Conservation (phyloP, 2,888 invertebrate genomes). For the Hydropsyche betteni region DNA sequence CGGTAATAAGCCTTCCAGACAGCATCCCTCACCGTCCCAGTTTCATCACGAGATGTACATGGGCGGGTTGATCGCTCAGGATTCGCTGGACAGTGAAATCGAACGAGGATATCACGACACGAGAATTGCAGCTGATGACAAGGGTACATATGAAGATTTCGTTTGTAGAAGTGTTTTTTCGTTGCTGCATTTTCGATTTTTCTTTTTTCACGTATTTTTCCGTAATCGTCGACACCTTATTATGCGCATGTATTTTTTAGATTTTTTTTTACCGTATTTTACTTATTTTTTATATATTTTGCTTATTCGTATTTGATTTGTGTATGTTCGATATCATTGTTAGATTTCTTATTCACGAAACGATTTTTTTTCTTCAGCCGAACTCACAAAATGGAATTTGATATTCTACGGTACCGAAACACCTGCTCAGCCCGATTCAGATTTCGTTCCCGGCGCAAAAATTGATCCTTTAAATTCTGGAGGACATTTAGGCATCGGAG, state of each 20-base stretch:
- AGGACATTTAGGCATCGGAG: constrained; percentile 51
- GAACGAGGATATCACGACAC: constrained; percentile 50
- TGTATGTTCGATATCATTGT: constrained; percentile 30
- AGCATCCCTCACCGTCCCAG: constrained; percentile 51
- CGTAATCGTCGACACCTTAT: constrained; percentile 30
- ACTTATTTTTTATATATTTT: too few species aligned
- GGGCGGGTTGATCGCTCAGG: constrained; percentile 50
- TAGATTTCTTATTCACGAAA: constrained; percentile 43
- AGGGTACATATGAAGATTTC: constrained; percentile 46
- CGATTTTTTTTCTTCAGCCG: constrained; percentile 57
- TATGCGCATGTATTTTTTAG: constrained; percentile 34
- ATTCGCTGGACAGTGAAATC: constrained; percentile 53
- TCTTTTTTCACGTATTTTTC: constrained; percentile 39
- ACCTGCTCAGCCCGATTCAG: constrained; percentile 64
- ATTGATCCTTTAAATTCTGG: constrained; percentile 54
- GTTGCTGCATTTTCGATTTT: constrained; percentile 54
- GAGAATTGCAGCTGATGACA: constrained; percentile 48
- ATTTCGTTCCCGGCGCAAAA: constrained; percentile 30
- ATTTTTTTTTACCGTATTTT: constrained; percentile 12
- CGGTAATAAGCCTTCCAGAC: constrained; percentile 57
- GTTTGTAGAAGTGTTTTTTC: constrained; percentile 51
- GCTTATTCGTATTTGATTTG: constrained; percentile 31
- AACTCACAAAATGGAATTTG: constrained; percentile 81
- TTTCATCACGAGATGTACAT: constrained; percentile 54
- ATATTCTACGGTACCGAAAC: constrained; percentile 82